Conservation (phyloP, 2,888 invertebrate species). For the Drosophila suboccidentalis region DNA sequence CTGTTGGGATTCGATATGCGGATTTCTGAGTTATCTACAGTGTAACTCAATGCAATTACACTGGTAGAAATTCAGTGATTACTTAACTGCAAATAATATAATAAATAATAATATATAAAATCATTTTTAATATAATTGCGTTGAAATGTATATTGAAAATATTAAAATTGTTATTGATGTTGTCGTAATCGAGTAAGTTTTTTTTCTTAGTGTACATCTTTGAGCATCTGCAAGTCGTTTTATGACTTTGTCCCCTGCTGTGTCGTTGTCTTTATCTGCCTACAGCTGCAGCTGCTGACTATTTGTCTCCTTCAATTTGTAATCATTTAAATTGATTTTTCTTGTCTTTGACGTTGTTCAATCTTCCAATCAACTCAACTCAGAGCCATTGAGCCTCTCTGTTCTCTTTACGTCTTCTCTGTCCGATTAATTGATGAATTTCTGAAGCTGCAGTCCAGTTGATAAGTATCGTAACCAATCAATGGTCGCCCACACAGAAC, state of each 20-base stretch:
- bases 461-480: slow-evolving; percentile 59
- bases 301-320: slow-evolving; percentile 77
- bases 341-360: slow-evolving; percentile 64
- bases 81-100: neutral
- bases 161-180: neutral
- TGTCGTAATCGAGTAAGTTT: neutral
- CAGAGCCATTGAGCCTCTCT: slow-evolving; percentile 26
- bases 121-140: neutral
- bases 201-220: slow-evolving; percentile 38
- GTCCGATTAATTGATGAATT: slow-evolving; percentile 68
- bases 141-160: neutral
- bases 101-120: neutral
- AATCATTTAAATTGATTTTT: slow-evolving; percentile 82
- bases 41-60: slow-evolving; percentile 54
- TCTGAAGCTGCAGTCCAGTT: slow-evolving; percentile 41
- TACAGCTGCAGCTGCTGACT: slow-evolving; percentile 46
- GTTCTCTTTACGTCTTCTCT: slow-evolving; percentile 3
- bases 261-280: slow-evolving; percentile 43
- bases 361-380: slow-evolving; percentile 61
- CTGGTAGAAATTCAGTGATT: slow-evolving; percentile 13
- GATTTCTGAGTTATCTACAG: slow-evolving; percentile 23
- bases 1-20: slow-evolving; percentile 20
- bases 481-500: slow-evolving; percentile 23
- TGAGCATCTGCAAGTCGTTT: slow-evolving; percentile 40
- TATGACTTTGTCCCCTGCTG: slow-evolving; percentile 42